Conservation (phyloP, 2,888 invertebrate genomes). For the Aphodius sticticus region DNA sequence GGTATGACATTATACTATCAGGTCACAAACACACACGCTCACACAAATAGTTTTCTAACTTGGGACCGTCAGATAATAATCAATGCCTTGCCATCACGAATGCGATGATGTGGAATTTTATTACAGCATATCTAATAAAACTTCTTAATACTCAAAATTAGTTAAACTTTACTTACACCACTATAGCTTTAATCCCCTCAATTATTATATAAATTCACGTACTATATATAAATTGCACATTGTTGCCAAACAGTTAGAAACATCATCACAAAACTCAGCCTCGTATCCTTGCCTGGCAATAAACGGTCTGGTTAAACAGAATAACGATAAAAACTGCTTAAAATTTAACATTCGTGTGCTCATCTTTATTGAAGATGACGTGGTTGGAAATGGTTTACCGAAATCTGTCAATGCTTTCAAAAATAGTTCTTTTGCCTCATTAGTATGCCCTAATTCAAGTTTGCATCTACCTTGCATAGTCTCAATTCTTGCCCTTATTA, state of each 20-base stretch:
- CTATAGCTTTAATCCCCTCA: no score
- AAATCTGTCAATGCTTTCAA: slow-evolving; percentile 57
- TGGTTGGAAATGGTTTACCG: slow-evolving; percentile 57
- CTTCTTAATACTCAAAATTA: not conserved
- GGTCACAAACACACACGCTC: no score
- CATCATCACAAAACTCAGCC: slow-evolving; percentile 59
- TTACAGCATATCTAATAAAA: not conserved
- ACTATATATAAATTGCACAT: slow-evolving; percentile 60
- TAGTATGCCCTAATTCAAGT: slow-evolving; percentile 56
- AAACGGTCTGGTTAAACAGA: slow-evolving; percentile 39
- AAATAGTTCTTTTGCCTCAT: slow-evolving; percentile 56
- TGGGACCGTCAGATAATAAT: no score
- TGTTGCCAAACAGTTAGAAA: slow-evolving; percentile 59
- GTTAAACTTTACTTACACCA: no score
- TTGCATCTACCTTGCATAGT: slow-evolving; percentile 59
- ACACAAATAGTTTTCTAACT: no score
- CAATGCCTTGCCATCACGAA: no score
- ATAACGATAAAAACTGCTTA: slow-evolving; percentile 44
- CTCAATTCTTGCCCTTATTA: slow-evolving; percentile 59
- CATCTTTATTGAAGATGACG: slow-evolving; percentile 46
- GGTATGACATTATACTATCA: no score
- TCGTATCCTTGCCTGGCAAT: slow-evolving; percentile 52
- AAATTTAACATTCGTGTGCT: slow-evolving; percentile 49
- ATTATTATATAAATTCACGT: slow-evolving; percentile 28
- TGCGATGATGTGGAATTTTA: no score